phyloP scores from a whole-genome alignment of 2,797 vertebrate species.

The Morus bassanus region DNA sequence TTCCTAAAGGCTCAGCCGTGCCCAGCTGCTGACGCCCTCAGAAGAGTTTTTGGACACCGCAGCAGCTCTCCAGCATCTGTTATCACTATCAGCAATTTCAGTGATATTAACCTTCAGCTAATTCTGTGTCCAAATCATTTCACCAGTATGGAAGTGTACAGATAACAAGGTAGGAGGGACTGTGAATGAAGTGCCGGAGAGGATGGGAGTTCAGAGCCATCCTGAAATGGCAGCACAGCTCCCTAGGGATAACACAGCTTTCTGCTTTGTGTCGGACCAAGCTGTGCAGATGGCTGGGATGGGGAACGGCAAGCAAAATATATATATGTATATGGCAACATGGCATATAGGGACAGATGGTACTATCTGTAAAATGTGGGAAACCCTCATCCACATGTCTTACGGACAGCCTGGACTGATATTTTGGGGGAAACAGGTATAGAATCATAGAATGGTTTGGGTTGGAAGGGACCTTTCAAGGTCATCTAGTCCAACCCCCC shows the following conservation, averaged over 20 bases:
- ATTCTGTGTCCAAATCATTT: background rate
- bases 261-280: fast-evolving
- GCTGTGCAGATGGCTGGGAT: background rate
- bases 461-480: no score
- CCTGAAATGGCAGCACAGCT: fast-evolving
- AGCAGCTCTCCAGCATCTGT: background rate
- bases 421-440: background rate
- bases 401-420: background rate
- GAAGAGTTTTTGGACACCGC: background rate
- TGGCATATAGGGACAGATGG: background rate
- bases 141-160: fast-evolving
- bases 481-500: no score
- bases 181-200: background rate
- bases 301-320: background rate
- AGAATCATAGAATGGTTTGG: no score
- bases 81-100: background rate
- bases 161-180: background rate
- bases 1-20: background rate
- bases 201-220: background rate
- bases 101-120: background rate
- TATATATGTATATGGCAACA: background rate
- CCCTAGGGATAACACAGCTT: background rate
- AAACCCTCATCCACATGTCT: background rate
- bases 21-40: no score
- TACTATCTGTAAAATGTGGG: background rate